Evolutionary conservation across 2,113 vertebrate species (phyloP).

Genomic region (Patagioenas fasciata): DNA sequence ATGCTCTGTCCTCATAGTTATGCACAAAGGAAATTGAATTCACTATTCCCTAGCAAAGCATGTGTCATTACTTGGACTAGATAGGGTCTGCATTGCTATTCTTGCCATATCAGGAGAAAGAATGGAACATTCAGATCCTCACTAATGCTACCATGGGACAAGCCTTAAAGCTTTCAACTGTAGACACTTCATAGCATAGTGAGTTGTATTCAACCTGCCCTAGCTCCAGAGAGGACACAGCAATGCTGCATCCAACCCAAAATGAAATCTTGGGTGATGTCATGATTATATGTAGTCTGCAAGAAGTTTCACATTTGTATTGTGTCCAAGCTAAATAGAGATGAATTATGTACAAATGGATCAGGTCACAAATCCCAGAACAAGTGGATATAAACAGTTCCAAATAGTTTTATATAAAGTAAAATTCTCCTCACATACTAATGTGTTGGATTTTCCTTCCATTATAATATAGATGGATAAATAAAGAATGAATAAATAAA

Average conservation of each 20-base stretch:
- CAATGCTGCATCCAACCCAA: background rate
- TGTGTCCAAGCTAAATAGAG: background rate
- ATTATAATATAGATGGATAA: background rate
- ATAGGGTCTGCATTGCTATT: background rate
- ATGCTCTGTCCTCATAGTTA: background rate
- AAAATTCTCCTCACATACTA: background rate
- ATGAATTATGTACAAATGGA: background rate
- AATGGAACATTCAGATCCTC: conserved; percentile 2
- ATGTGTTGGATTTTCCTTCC: background rate
- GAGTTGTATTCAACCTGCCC: background rate
- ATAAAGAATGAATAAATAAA: background rate
- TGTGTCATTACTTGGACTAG: background rate
- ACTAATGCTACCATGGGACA: background rate
- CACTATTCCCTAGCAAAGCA: background rate
- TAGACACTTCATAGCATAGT: background rate
- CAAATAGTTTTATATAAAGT: background rate
- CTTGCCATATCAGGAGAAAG: background rate
- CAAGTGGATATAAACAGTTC: background rate
- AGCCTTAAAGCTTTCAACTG: background rate
- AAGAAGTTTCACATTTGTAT: background rate
- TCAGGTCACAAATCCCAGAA: background rate
- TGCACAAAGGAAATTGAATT: background rate
- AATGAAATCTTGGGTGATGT: background rate
- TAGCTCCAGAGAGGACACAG: background rate
- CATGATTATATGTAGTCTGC: background rate